phyloP scores from a whole-genome alignment of 2,113 vertebrate species.

The Lagopus muta region DNA sequence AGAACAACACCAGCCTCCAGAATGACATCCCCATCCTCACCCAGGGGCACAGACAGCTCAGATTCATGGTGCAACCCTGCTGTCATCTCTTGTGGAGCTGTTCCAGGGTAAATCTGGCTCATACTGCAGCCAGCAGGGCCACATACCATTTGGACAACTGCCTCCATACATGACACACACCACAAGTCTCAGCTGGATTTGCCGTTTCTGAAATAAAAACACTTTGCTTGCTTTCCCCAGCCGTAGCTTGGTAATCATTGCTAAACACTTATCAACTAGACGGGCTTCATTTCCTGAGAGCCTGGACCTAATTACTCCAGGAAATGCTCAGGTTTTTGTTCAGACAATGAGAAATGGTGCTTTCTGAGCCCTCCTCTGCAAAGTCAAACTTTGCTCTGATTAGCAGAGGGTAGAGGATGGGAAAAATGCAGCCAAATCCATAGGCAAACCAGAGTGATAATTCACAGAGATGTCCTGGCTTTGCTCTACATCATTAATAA shows the following conservation, averaged over 20 bases:
- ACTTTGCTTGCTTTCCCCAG: not conserved
- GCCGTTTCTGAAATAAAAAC: constrained; percentile 62
- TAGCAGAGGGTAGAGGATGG: not conserved
- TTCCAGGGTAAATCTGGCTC: not conserved
- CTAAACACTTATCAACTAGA: constrained; percentile 65
- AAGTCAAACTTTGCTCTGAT: not conserved
- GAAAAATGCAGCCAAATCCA: not conserved
- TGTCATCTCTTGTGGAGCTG: not conserved
- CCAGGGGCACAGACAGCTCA: not conserved
- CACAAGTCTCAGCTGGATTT: constrained; percentile 40
- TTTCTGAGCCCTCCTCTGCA: not conserved
- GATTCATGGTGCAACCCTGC: not conserved
- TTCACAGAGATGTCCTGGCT: constrained; percentile 10
- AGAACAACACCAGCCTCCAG: not conserved
- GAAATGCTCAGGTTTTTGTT: not conserved
- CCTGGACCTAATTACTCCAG: constrained; percentile 66
- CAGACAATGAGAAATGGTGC: constrained; percentile 6
- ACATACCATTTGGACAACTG: constrained; percentile 4
- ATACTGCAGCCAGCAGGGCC: accelerated
- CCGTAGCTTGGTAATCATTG: constrained; percentile 40
- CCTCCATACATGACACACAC: constrained; percentile 32
- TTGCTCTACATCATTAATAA: not conserved
- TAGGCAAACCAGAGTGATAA: not conserved
- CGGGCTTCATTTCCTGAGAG: constrained; percentile 64
- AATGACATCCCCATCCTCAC: not conserved